Percentiles rank a stretch among this genome's conserved stretches.
Evolutionary conservation across 2,113 vertebrate genomes (phyloP).

Genomic region (Gallinago paraguaiae): DNA sequence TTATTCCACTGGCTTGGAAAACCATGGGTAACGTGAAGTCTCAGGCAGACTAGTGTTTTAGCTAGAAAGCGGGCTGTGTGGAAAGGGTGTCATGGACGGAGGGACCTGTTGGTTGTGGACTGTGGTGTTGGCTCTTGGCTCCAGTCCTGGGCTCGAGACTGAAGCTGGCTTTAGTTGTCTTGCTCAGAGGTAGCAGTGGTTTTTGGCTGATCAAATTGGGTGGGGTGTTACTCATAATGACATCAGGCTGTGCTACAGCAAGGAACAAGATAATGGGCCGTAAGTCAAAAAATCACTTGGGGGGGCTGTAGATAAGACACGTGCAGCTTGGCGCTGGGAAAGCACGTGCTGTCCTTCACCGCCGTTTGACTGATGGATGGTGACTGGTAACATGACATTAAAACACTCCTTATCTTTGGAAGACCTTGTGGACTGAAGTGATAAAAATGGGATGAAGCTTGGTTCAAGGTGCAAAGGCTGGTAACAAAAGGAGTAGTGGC

Average conservation of each 20-base stretch:
- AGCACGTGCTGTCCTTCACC: fast-evolving
- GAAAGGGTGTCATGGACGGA: neutral
- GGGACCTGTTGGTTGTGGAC: neutral
- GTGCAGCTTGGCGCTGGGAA: neutral
- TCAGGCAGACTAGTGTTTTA: neutral
- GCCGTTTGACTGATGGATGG: fast-evolving
- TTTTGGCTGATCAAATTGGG: neutral
- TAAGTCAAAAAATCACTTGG: neutral
- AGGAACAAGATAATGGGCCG: neutral
- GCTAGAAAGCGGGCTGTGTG: neutral
- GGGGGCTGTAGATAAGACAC: neutral
- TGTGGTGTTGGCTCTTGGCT: neutral
- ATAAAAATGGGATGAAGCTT: neutral
- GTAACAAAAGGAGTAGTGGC: neutral
- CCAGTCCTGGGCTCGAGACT: neutral
- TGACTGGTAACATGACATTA: neutral
- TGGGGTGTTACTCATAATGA: neutral
- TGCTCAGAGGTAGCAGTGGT: neutral
- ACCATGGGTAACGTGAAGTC: too few relatives aligned
- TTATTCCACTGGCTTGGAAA: neutral
- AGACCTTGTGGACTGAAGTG: neutral
- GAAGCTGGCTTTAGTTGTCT: neutral
- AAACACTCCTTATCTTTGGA: neutral
- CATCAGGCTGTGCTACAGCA: neutral
- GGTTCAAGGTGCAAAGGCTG: neutral